These are phyloP conservation scores for Dicentrarchus labrax DNA, from an alignment of 2,113 vertebrate genomes.

Conservation along the genomic window DNA sequence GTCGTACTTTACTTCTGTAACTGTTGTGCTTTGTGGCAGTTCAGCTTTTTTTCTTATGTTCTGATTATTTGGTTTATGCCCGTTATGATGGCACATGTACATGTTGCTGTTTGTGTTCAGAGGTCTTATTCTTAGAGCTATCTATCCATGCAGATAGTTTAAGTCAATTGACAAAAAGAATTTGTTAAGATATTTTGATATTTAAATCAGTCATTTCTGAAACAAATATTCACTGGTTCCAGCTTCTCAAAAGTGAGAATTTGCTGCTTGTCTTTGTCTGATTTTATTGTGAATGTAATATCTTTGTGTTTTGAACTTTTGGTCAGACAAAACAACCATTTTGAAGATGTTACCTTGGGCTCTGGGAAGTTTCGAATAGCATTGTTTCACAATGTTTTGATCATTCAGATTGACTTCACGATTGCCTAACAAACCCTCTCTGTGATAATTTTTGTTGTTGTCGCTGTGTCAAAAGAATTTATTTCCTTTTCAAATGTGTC, in stretches of 20 bases:
- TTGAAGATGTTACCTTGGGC: background rate
- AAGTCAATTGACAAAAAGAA: background rate
- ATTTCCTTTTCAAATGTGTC: too few relatives aligned
- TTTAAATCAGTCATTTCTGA: background rate
- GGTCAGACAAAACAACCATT: background rate
- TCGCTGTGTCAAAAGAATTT: too few relatives aligned
- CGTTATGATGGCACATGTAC: background rate
- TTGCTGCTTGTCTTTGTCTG: background rate
- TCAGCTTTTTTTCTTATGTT: background rate
- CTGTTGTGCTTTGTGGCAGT: background rate
- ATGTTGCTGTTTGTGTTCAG: background rate
- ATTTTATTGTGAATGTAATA: background rate
- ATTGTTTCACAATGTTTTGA: too few relatives aligned
- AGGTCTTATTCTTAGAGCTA: background rate
- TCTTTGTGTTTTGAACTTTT: background rate
- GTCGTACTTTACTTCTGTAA: background rate
- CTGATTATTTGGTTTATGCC: background rate
- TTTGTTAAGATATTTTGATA: background rate
- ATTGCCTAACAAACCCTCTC: too few relatives aligned
- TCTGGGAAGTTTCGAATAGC: too few relatives aligned
- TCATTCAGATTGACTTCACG: too few relatives aligned
- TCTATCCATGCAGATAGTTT: background rate
- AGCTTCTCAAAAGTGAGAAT: background rate
- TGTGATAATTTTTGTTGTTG: too few relatives aligned
- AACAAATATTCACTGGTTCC: background rate